Evolutionary conservation across 2,797 vertebrate species (phyloP), one percentile per base, ranked within the genome.

Genomic region (Acipenser oxyrinchus): DNA sequence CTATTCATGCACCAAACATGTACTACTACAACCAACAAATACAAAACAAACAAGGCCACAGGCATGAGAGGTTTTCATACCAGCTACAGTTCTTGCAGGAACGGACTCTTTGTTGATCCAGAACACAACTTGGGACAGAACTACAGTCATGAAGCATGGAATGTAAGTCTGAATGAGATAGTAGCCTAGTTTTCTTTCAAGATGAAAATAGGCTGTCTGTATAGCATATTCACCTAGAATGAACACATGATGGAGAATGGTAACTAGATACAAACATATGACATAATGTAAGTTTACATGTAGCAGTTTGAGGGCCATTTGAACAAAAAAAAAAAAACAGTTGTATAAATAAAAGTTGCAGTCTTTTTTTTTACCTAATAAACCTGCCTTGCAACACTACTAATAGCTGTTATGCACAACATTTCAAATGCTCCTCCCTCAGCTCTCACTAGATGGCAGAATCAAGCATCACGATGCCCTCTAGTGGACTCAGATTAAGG

Each of bases 101-200:
- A 91, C 84, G 4, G 88, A 88, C 72, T 89, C 91, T 73, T 92
- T 84, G 71, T 91, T 92, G 73, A 91, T 86, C 88, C 87, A 90
- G 74, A 90, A 89, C 68, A 85, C 86, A 50, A 90, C 87, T 78
- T 91, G 90, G 18, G 87, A 90, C 60, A 89, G 76, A 73, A 89
- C 87, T 71, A 90, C 88, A 0, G 86, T 90, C 86, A 90, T 90
- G 75, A 88, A 88, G 49, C 87, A 87, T 62, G 88, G 88, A 62
- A 91, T 81, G 69, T 90, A 91, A 0, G 89, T 91, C 73, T 91
- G 89, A 57, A 86, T 89, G 66, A 90, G 82, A 72, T 88, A 90
- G 75, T 88, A 90, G 7, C 88, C 88, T 8, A 90, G 91, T 86
- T 92, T 92, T 73, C 85, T 89, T 77, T 89, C 87, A 63, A 87